Evolutionary conservation across 2,113 vertebrate genomes (phyloP).

Genomic region (Embiotoca jacksoni): DNA sequence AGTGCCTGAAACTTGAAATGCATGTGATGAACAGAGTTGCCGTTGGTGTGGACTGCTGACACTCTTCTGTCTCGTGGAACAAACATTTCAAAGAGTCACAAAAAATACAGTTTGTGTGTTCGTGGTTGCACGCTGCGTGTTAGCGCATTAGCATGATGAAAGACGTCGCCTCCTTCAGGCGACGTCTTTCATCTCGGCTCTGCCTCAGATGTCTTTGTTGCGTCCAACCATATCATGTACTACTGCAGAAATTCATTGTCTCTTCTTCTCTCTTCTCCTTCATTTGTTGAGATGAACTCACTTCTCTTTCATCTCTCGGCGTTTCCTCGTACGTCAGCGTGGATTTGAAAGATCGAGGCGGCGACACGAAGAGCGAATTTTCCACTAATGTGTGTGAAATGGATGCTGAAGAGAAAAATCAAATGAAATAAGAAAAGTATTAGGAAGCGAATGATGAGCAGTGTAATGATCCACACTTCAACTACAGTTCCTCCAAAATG

Average conservation of each 20-base stretch:
- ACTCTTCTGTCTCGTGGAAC: neutral
- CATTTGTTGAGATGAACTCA: neutral
- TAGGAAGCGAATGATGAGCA: neutral
- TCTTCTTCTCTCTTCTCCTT: neutral
- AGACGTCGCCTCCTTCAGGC: neutral
- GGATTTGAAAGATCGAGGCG: neutral
- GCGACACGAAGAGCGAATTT: neutral
- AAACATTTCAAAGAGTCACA: neutral
- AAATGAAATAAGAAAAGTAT: neutral
- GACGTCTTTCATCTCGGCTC: slow-evolving; percentile 24
- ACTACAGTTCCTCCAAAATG: too few species aligned
- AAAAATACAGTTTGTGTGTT: neutral
- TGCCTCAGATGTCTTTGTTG: slow-evolving; percentile 39
- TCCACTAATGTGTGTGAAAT: neutral
- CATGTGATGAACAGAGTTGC: neutral
- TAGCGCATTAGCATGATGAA: slow-evolving; percentile 1
- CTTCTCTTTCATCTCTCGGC: slow-evolving; percentile 5
- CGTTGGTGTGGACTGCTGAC: neutral
- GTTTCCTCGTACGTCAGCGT: neutral
- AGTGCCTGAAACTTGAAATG: too few species aligned
- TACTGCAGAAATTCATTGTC: neutral
- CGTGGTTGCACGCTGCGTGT: neutral
- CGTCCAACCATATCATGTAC: neutral
- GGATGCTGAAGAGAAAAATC: neutral
- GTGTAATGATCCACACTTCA: neutral